Conservation (phyloP, 2,888 invertebrate genomes). For the Platycheirus rosarum region DNA sequence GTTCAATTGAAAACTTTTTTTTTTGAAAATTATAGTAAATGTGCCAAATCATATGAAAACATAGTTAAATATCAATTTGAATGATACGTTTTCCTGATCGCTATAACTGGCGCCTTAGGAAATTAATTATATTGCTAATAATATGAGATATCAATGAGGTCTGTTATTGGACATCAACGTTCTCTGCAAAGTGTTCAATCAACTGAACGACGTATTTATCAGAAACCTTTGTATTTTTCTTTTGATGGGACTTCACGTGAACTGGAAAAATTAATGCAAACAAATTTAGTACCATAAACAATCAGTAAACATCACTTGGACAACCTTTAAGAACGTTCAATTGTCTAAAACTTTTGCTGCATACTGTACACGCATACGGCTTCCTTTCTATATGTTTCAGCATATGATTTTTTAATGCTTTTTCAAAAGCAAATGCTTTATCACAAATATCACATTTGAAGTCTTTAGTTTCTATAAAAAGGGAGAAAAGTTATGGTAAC, state of each 20-base stretch:
- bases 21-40: too few species aligned
- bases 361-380: conserved; percentile 21
- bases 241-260: not conserved
- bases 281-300: too few species aligned
- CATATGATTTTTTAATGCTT: conserved; percentile 19
- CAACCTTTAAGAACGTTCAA: not conserved
- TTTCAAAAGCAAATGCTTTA: conserved; percentile 29
- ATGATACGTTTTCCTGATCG: too few species aligned
- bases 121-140: too few species aligned
- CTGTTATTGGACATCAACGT: too few species aligned
- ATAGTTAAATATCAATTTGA: too few species aligned
- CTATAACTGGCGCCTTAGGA: too few species aligned
- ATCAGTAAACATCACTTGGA: too few species aligned
- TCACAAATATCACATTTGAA: conserved; percentile 14
- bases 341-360: conserved; percentile 17
- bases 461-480: not conserved
- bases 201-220: not conserved
- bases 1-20: too few species aligned
- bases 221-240: not conserved
- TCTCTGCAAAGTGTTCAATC: not conserved
- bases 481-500: not conserved
- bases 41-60: too few species aligned
- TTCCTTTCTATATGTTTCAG: conserved; percentile 9
- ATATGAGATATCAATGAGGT: too few species aligned
- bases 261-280: not conserved